phyloP scores from a whole-genome alignment of 2,113 vertebrate genomes.

The Tachycineta bicolor region DNA sequence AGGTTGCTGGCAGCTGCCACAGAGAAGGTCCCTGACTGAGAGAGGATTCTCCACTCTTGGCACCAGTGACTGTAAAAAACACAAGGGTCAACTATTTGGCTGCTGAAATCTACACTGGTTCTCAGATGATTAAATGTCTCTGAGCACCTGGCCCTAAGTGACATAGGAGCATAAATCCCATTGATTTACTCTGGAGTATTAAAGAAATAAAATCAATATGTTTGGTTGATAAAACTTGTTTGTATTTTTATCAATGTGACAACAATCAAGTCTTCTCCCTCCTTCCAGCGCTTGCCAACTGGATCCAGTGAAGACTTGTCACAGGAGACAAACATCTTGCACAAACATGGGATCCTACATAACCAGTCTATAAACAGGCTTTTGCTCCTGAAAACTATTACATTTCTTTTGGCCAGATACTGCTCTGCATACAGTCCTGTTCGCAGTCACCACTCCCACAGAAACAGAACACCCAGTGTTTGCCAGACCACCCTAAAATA shows the following conservation, averaged over 20 bases:
- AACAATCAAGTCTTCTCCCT: not conserved
- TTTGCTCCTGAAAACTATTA: not conserved
- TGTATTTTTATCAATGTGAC: not conserved
- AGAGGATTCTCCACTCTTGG: not conserved
- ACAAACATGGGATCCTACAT: not conserved
- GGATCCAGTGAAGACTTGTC: not conserved
- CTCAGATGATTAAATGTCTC: not conserved
- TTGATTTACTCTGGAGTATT: not conserved
- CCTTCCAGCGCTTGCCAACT: not conserved
- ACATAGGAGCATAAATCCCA: not conserved
- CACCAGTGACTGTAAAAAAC: not conserved
- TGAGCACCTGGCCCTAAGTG: not conserved
- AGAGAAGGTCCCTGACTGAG: not conserved
- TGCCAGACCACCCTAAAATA: conserved; percentile 11
- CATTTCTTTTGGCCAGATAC: not conserved
- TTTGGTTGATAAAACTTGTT: not conserved
- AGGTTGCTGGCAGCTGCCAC: not conserved
- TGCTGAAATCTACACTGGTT: not conserved
- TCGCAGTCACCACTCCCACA: not conserved
- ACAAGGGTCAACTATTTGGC: not conserved
- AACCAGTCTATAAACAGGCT: not conserved
- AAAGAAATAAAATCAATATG: not conserved
- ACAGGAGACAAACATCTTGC: not conserved
- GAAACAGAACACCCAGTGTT: not conserved
- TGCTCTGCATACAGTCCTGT: not conserved